Base-by-base conservation (phyloP, 2,113 vertebrate species). In the Psophia crepitans region DNA sequence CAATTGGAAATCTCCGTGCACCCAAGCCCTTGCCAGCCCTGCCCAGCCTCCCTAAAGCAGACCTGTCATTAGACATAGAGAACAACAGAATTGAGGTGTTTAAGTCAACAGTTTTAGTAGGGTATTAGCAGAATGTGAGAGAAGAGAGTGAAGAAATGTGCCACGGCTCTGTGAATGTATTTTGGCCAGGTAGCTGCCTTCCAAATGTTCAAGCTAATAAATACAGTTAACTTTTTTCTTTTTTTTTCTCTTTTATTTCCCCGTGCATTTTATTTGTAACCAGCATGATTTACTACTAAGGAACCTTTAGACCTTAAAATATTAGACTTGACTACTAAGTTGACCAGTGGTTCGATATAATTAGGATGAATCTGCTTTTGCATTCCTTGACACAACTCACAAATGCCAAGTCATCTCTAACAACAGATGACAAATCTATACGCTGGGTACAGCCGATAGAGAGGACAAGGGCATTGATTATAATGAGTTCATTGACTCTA, bases 291-390 rank as follows among this genome's bases (percentile, higher is more conserved):
- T 91, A 91, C 91, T 94, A 77, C 91, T 65, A 60, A 80, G 70
- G 66, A 85, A 35, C 61, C 53, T 91, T 77, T 81, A 82, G 69
- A 18, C 33, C 78, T 92, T 75, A 71, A 84, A 56, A 75, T 69
- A 70, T n/a, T 53, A 15, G 81, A 57, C 41, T 49, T 73, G 85
- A 92, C 78, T 95, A 66, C 51, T 83, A 82, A 95, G 84, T 84
- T 92, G 53, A 92, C 84, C 90, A 82, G 60, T 78, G 80, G 39
- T 76, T 87, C 11, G 0, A 76, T 93, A 76, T 83, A 96, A 96
- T 87, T 87, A 97, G 71, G 65, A 82, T 32, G 48, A 93, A 93
- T 89, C 89, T 92, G 74, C 53, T 93, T 82, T 79, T 87, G 57
- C 46, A 39, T 69, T 84, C 69, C 26, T 89, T 85, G 94, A 61